A percentile compares a stretch with the other conserved stretches of the same genome.
phyloP scores from a whole-genome alignment of 1,140 invertebrate species.

The Bombus superbus region DNA sequence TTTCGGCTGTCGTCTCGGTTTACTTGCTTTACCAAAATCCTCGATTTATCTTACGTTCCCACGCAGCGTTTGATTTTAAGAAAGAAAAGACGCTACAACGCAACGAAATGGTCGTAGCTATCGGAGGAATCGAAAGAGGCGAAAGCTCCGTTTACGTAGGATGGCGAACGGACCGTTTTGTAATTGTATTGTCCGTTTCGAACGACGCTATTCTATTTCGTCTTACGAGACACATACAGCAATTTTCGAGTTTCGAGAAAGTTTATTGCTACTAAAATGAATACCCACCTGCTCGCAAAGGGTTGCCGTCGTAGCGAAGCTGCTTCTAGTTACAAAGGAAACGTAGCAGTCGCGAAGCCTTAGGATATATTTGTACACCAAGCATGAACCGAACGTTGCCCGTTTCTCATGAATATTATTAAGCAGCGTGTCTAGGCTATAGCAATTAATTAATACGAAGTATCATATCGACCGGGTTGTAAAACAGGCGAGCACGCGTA shows the following conservation, averaged over 20 bases:
- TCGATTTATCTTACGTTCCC: neutral
- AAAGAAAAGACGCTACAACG: neutral
- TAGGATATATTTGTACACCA: too few species aligned
- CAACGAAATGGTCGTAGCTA: neutral
- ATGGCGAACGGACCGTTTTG: neutral
- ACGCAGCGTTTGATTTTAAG: neutral
- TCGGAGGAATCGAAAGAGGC: neutral
- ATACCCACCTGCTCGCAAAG: neutral
- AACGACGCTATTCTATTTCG: conserved; percentile 1
- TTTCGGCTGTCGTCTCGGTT: neutral
- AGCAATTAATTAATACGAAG: neutral
- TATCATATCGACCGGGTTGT: neutral
- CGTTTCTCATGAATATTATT: conserved; percentile 24
- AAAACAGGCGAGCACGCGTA: neutral
- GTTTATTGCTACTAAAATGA: conserved; percentile 35
- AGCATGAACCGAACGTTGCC: neutral
- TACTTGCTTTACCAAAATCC: neutral
- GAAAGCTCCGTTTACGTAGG: neutral
- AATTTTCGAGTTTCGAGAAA: neutral
- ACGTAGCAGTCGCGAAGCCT: conserved; percentile 2
- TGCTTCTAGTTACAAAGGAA: conserved; percentile 14
- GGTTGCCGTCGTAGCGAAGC: neutral
- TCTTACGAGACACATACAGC: neutral
- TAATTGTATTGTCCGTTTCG: conserved; percentile 6
- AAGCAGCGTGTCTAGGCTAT: neutral